phyloP scores from a whole-genome alignment of 2,113 vertebrate genomes.

The Epinephelus fuscoguttatus region DNA sequence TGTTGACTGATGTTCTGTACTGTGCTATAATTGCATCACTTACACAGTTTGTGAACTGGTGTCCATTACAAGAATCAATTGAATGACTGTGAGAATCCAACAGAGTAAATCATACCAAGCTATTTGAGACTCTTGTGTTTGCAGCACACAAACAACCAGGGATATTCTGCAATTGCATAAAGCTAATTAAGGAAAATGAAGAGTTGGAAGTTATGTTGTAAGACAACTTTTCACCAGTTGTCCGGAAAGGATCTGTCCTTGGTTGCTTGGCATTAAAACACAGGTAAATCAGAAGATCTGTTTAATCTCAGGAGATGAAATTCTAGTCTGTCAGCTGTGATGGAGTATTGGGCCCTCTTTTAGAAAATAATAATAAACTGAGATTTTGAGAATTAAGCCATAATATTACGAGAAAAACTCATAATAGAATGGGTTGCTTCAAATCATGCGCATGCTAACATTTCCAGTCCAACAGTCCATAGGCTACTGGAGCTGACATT shows the following conservation, averaged over 20 bases:
- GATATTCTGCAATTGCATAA: neutral
- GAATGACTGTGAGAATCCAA: conserved; percentile 2
- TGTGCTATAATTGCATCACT: conserved; percentile 9
- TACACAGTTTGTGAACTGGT: neutral
- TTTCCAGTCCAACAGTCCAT: no score
- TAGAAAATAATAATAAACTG: no score
- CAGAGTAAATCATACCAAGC: neutral
- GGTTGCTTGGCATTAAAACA: neutral
- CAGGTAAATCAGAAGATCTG: neutral
- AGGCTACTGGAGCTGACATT: no score
- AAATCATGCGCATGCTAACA: no score
- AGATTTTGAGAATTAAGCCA: no score
- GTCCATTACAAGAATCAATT: conserved; percentile 24
- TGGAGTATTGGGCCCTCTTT: no score
- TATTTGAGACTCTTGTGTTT: neutral
- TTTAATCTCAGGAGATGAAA: neutral
- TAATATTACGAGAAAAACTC: no score
- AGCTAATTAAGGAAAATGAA: conserved; percentile 1
- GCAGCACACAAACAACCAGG: neutral
- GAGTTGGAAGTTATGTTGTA: neutral
- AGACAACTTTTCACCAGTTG: neutral
- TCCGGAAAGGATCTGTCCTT: no score
- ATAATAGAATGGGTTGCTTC: no score
- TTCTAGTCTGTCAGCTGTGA: no score
- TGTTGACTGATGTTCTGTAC: neutral